Percentiles rank a stretch among this genome's conserved stretches.
Evolutionary conservation across 2,113 vertebrate genomes (phyloP).

Genomic region (Notarius quadriscutis): DNA sequence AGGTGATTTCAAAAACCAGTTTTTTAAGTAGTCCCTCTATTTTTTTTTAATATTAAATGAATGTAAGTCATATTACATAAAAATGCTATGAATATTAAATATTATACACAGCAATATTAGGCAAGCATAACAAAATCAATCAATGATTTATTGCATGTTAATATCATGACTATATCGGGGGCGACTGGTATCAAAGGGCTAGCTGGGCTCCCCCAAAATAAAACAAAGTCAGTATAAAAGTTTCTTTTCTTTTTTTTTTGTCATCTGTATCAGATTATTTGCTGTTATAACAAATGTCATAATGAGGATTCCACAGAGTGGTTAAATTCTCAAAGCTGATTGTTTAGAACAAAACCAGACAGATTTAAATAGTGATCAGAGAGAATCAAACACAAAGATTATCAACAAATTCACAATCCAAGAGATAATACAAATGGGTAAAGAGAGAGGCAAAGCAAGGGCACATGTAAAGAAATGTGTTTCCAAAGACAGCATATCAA

Average conservation of each 20-base stretch:
- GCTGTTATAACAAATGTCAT: no score
- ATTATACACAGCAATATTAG: background rate
- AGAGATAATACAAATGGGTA: no score
- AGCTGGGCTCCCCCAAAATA: background rate
- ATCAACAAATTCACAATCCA: no score
- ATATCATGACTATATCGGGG: background rate
- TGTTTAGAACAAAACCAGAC: no score
- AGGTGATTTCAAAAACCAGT: background rate
- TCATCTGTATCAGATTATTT: background rate
- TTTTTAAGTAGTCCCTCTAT: background rate
- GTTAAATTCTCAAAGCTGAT: no score
- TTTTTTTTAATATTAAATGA: background rate
- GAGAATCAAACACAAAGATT: no score
- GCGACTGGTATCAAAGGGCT: background rate
- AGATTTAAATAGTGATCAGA: no score
- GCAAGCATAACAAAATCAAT: background rate
- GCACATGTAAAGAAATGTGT: no score
- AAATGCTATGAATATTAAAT: background rate
- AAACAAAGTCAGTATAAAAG: background rate
- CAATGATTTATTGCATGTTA: background rate
- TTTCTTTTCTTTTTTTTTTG: background rate
- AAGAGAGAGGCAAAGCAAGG: no score
- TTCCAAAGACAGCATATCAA: no score
- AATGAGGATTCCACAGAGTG: no score
- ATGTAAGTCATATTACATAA: background rate